Percentiles rank a stretch among this genome's conserved stretches.
Evolutionary conservation across 2,888 invertebrate species (phyloP).

Genomic region (Xylota sylvarum): DNA sequence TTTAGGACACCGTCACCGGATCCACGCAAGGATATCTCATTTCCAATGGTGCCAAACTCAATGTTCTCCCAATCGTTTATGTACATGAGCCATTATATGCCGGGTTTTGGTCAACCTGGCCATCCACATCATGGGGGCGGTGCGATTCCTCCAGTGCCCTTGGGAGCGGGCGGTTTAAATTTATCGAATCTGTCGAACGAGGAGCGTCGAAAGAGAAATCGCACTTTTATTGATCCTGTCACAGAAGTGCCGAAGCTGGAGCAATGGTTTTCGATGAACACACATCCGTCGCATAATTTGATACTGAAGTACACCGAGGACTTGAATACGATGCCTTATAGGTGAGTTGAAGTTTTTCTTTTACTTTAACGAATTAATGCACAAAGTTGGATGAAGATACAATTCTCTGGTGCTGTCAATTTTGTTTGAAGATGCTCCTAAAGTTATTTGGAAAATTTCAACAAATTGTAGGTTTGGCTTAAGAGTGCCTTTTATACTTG

Average conservation of each 20-base stretch:
- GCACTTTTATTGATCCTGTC: constrained; percentile 99
- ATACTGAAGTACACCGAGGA: constrained; percentile 99
- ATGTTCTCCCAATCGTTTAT: constrained; percentile 96
- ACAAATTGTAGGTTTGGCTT: too few species aligned
- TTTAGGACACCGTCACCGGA: constrained; percentile 84
- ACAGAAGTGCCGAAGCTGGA: constrained; percentile 97
- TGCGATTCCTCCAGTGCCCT: constrained; percentile 85
- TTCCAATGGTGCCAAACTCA: constrained; percentile 93
- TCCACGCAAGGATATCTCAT: constrained; percentile 88
- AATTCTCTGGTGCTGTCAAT: too few species aligned
- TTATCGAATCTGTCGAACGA: constrained; percentile 90
- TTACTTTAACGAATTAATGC: neutral
- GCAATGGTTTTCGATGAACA: constrained; percentile 98
- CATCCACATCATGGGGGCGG: constrained; percentile 83
- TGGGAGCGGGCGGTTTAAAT: constrained; percentile 87
- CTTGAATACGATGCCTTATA: constrained; percentile 97
- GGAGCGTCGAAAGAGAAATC: constrained; percentile 96
- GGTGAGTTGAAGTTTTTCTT: constrained; percentile 80
- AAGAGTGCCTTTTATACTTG: too few species aligned
- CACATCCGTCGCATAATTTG: constrained; percentile 98
- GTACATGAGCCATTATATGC: constrained; percentile 96
- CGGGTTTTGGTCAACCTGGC: constrained; percentile 86
- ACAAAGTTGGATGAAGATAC: too few species aligned
- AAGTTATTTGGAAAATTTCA: too few species aligned
- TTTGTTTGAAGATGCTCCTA: too few species aligned